Evolutionary conservation across 1,140 invertebrate genomes (phyloP).

Genomic region (Trachelipus rathkii): DNA sequence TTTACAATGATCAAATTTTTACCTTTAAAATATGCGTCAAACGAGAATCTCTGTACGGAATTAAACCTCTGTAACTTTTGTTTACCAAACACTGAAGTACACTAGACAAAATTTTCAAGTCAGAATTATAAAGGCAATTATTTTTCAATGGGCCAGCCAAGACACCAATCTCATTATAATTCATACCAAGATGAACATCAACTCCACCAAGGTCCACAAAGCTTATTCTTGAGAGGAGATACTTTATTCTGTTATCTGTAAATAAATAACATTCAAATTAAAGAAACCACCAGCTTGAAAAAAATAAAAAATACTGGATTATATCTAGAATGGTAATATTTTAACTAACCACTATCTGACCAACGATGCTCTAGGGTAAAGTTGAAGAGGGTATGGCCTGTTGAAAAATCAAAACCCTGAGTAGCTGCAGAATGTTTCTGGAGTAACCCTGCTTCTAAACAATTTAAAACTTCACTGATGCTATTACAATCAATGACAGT

Average conservation of each 20-base stretch:
- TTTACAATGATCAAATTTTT: background rate
- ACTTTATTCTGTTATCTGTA: slow-evolving; percentile 46
- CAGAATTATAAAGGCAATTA: slow-evolving; percentile 34
- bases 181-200: slow-evolving; percentile 45
- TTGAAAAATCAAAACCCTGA: slow-evolving; percentile 54
- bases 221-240: slow-evolving; percentile 48
- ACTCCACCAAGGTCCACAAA: slow-evolving; percentile 54
- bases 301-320: too few species aligned
- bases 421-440: slow-evolving; percentile 53
- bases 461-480: slow-evolving; percentile 54
- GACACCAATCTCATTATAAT: slow-evolving; percentile 28
- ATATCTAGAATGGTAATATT: too few species aligned
- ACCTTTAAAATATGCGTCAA: slow-evolving; percentile 45
- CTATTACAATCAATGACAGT: slow-evolving; percentile 52
- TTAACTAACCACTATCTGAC: slow-evolving; percentile 37
- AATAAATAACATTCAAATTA: slow-evolving; percentile 10
- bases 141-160: slow-evolving; percentile 14
- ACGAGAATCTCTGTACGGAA: slow-evolving; percentile 41
- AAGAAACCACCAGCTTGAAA: too few species aligned
- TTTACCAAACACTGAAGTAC: slow-evolving; percentile 40
- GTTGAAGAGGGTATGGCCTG: slow-evolving; percentile 54
- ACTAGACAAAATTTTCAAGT: slow-evolving; percentile 35
- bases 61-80: slow-evolving; percentile 30
- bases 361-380: slow-evolving; percentile 44
- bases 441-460: slow-evolving; percentile 52